Evolutionary conservation across 2,797 vertebrate species (phyloP).

Genomic region (Uromys caudimaculatus): DNA sequence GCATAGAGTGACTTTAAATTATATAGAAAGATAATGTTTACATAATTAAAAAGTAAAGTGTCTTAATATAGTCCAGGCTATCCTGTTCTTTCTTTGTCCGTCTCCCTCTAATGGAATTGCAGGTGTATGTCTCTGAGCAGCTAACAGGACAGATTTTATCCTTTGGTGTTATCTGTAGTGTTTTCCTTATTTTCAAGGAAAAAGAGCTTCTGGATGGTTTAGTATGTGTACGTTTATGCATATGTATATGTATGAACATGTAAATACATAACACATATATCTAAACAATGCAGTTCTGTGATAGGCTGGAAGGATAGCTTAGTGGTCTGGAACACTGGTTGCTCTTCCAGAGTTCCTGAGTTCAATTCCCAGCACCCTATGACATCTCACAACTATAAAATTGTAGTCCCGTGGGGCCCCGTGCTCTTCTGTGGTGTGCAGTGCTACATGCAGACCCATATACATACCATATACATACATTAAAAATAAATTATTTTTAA

Average conservation of each 20-base stretch:
- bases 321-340: too few relatives aligned
- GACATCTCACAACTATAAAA: not conserved
- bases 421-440: not conserved
- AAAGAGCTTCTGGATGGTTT: not conserved
- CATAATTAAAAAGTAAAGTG: not conserved
- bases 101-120: not conserved
- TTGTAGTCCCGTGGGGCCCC: not conserved
- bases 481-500: not conserved
- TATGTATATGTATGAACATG: not conserved
- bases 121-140: not conserved
- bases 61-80: not conserved
- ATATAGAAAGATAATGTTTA: not conserved
- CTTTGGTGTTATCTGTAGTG: slow-evolving; percentile 8
- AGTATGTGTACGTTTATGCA: not conserved
- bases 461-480: too few relatives aligned
- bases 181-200: not conserved
- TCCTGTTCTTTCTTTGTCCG: not conserved
- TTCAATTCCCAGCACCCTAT: not conserved
- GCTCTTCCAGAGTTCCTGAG: not conserved
- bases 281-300: not conserved
- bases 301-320: not conserved
- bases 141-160: not conserved
- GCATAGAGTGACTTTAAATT: not conserved
- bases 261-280: not conserved
- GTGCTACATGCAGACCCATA: not conserved